A percentile compares a stretch with the other conserved stretches of the same genome.
phyloP scores from a whole-genome alignment of 2,113 vertebrate species.

The Catharus minimus region DNA sequence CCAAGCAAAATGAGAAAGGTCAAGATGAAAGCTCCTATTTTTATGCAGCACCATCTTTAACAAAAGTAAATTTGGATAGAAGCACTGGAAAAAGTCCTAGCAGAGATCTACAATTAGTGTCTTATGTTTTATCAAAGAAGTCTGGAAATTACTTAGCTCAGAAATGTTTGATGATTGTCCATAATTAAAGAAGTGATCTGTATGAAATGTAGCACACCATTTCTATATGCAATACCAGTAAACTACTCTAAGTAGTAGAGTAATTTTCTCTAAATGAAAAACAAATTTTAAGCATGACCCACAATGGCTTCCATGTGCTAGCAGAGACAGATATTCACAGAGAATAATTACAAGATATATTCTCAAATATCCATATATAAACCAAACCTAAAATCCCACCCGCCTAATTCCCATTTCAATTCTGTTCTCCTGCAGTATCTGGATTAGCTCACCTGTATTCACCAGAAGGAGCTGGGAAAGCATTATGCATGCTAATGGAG shows the following conservation, averaged over 20 bases:
- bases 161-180: background rate
- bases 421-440: background rate
- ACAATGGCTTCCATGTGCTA: background rate
- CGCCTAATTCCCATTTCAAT: background rate
- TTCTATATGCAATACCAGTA: background rate
- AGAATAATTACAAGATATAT: background rate
- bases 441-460: background rate
- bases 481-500: background rate
- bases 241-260: background rate
- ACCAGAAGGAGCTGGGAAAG: background rate
- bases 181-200: background rate
- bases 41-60: background rate
- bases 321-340: background rate
- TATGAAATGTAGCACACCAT: background rate
- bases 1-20: background rate
- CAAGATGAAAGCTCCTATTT: background rate
- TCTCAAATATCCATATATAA: background rate
- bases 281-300: background rate
- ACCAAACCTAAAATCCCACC: background rate
- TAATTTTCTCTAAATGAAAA: background rate
- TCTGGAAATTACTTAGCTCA: background rate
- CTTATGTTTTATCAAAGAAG: background rate
- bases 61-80: background rate
- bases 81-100: background rate
- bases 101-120: background rate